Percentiles rank a stretch among this genome's conserved stretches.
Conservation (phyloP, 1,140 invertebrate species). For the Hylaeus volcanicus region DNA sequence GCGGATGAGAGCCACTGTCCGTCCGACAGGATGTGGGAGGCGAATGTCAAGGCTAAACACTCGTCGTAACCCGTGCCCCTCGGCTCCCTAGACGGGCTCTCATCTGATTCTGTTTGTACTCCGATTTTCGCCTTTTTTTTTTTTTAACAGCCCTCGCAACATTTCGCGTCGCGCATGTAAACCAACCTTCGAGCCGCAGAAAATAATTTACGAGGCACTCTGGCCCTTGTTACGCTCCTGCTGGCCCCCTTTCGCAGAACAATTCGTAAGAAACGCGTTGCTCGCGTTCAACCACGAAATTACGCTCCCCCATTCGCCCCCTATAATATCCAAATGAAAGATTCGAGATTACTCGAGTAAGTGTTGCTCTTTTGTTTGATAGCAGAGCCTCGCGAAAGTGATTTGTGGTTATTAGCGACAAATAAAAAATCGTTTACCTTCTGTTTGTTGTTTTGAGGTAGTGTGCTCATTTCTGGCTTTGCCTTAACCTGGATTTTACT, state of each 20-base stretch:
- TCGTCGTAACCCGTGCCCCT: conserved; percentile 51
- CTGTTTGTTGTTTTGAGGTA: too few relatives aligned
- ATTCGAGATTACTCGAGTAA: too few relatives aligned
- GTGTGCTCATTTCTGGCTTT: too few relatives aligned
- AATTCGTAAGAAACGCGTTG: conserved; percentile 45
- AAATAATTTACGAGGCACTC: conserved; percentile 56
- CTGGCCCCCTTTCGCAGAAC: conserved; percentile 23
- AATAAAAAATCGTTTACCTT: too few relatives aligned
- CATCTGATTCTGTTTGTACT: conserved; percentile 64
- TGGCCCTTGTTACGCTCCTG: conserved; percentile 49
- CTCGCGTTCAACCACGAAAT: conserved; percentile 5
- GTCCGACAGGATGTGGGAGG: conserved; percentile 68
- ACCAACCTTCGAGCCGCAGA: conserved; percentile 39
- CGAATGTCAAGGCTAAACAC: conserved; percentile 71
- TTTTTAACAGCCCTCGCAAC: conserved; percentile 37
- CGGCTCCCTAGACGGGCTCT: conserved; percentile 12
- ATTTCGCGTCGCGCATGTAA: not conserved
- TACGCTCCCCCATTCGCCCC: not conserved
- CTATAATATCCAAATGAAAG: too few relatives aligned
- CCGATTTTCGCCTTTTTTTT: conserved; percentile 67
- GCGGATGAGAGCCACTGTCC: conserved; percentile 61
- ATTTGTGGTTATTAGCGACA: too few relatives aligned
- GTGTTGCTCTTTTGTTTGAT: too few relatives aligned
- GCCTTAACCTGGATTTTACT: not conserved
- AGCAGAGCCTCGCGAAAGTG: too few relatives aligned